Conservation (phyloP, 2,888 invertebrate genomes). For the Drosophila algonquin region DNA sequence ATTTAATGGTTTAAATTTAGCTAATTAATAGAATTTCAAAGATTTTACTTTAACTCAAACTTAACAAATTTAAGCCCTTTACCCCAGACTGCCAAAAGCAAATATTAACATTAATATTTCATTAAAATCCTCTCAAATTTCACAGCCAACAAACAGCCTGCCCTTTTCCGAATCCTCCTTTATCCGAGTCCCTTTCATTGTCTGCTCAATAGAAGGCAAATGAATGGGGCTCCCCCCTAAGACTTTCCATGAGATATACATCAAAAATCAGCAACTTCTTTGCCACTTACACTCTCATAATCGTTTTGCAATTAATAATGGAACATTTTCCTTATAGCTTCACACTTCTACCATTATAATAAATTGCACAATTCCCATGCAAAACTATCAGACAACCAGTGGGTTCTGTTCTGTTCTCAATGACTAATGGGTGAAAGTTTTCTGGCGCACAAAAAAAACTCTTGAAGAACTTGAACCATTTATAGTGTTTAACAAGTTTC, state of each 20-base stretch:
- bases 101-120: neutral
- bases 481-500: slow-evolving; percentile 49
- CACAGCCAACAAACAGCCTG: neutral
- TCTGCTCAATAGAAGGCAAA: slow-evolving; percentile 8
- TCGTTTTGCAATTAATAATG: slow-evolving; percentile 36
- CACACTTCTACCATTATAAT: slow-evolving; percentile 7
- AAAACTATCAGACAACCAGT: slow-evolving; percentile 35
- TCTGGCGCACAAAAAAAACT: slow-evolving; percentile 43
- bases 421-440: slow-evolving; percentile 68
- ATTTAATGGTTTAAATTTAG: no score
- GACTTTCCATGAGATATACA: slow-evolving; percentile 18
- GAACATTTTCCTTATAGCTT: neutral
- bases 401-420: slow-evolving; percentile 31
- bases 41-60: neutral
- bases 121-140: neutral
- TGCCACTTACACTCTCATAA: slow-evolving; percentile 35
- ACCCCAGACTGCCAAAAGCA: neutral
- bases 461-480: slow-evolving; percentile 39
- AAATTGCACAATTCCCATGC: slow-evolving; percentile 45
- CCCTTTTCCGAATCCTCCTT: neutral
- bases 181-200: slow-evolving; percentile 1
- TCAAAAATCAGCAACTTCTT: slow-evolving; percentile 16
- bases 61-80: neutral
- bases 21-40: neutral
- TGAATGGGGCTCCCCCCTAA: neutral